phyloP scores from a whole-genome alignment of 2,888 invertebrate species.

The Ganaspis brasiliensis region DNA sequence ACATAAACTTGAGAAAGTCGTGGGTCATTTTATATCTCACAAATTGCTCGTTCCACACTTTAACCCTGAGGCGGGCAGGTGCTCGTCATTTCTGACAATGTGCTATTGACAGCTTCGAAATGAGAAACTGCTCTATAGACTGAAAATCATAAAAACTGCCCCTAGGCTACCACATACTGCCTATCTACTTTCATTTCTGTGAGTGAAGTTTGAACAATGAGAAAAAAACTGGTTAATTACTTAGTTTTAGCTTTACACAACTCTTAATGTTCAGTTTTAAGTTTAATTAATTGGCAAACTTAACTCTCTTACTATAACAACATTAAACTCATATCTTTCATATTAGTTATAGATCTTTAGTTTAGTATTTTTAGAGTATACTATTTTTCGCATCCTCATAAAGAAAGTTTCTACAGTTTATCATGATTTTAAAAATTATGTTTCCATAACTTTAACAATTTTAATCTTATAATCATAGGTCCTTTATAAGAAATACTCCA shows the following conservation, averaged over 20 bases:
- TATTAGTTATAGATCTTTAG: too few species aligned
- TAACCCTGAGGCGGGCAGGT: slow-evolving; percentile 47
- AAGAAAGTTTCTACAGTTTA: too few species aligned
- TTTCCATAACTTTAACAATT: too few species aligned
- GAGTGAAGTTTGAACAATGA: slow-evolving; percentile 1
- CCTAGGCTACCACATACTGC: slow-evolving; percentile 12
- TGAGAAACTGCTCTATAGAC: slow-evolving; percentile 50
- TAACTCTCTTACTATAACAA: too few species aligned
- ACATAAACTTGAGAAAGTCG: not conserved
- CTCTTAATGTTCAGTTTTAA: too few species aligned
- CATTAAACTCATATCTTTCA: too few species aligned
- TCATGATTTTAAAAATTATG: too few species aligned
- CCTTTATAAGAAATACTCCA: too few species aligned
- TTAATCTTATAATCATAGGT: too few species aligned
- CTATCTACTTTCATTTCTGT: slow-evolving; percentile 12
- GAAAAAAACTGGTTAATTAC: not conserved
- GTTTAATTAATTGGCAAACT: too few species aligned
- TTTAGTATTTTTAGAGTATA: too few species aligned
- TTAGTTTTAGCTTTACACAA: not conserved
- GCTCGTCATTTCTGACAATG: slow-evolving; percentile 53
- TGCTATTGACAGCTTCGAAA: slow-evolving; percentile 54
- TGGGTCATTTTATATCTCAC: slow-evolving; percentile 31
- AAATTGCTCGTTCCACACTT: slow-evolving; percentile 41
- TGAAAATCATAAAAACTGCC: slow-evolving; percentile 39
- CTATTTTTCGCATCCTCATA: too few species aligned